Evolutionary conservation across 2,113 vertebrate species (phyloP), one percentile per base, ranked within the genome.

Genomic region (Psilopogon haemacephalus): DNA sequence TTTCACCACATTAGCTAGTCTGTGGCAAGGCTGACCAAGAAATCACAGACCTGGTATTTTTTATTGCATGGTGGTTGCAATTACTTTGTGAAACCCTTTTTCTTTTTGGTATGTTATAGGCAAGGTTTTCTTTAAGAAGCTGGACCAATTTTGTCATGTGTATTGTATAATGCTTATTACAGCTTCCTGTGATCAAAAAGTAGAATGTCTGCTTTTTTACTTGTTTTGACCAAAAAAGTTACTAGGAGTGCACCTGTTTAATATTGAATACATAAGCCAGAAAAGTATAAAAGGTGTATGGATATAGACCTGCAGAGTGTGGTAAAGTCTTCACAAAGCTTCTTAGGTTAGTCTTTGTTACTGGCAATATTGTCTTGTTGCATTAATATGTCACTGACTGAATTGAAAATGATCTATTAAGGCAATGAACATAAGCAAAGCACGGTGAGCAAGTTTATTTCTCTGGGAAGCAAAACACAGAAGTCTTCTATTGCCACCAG

Each of bases 181-280:
- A 32, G 42, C 40, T 72, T 86, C 84, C 38, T 90, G 64, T 75
- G 71, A 88, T 76, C 23, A 73, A 58, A 48, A 88, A 17, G 27
- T 83, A 93, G 72, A 87, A 71, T 62, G 70, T 58, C 12, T 15
- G 86, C 38, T 56, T 89, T 90, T 84, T 58, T 78, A 44, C n/a
- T 79, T 92, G 35, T 63, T 78, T 82, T 88, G 55, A 81, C 88
- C 80, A 80, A 93, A 95, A 95, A 84, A 59, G 69, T 80, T 92
- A 91, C 85, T 59, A 87, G 21, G 20, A 91, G 90, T 65, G 94
- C 96, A 92, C 93, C 95, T 95, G 58, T 63, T 96, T 55, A 82
- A 81, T 89, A 85, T 33, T 80, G 73, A 94, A 74, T 83, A 50
- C 40, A 54, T 82, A 89, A 85, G 40, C 88, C 88, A 86, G 70